phyloP scores from a whole-genome alignment of 2,888 invertebrate genomes.

The Rhabditophanes sp. region DNA sequence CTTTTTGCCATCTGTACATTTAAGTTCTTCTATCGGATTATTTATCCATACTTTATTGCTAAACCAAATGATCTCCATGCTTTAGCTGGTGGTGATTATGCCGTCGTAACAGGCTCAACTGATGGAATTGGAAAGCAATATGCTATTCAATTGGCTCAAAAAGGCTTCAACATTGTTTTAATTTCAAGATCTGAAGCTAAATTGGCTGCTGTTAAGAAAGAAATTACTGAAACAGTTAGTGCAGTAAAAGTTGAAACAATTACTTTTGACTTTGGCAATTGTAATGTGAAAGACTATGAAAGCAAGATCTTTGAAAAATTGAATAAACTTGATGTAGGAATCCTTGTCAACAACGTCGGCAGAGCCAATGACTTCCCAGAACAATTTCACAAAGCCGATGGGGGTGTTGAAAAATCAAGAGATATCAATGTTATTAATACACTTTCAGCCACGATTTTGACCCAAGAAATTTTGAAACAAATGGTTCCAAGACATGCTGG shows the following conservation, averaged over 20 bases:
- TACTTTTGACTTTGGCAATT: conserved; percentile 32
- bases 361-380: conserved; percentile 70
- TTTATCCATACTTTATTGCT: no score
- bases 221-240: conserved; percentile 22
- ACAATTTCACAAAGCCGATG: conserved; percentile 36
- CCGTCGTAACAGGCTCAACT: conserved; percentile 42
- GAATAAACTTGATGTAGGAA: conserved; percentile 29
- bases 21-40: no score
- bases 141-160: conserved; percentile 33
- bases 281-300: conserved; percentile 22
- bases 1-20: no score
- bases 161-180: conserved; percentile 35
- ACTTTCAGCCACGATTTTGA: conserved; percentile 65
- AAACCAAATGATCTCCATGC: no score
- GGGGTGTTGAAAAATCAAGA: conserved; percentile 25
- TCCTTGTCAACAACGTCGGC: conserved; percentile 71
- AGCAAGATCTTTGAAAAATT: conserved; percentile 23
- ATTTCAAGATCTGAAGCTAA: conserved; percentile 37
- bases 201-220: conserved; percentile 30
- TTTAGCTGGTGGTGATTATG: no score
- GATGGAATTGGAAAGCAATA: conserved; percentile 44
- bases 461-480: conserved; percentile 63
- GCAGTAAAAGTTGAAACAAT: conserved; percentile 27
- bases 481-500: conserved; percentile 68
- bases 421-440: conserved; percentile 62